Evolutionary conservation across 2,888 invertebrate genomes (phyloP), one percentile per base, ranked within the genome.

Genomic region (Meghimatium bilineatum): DNA sequence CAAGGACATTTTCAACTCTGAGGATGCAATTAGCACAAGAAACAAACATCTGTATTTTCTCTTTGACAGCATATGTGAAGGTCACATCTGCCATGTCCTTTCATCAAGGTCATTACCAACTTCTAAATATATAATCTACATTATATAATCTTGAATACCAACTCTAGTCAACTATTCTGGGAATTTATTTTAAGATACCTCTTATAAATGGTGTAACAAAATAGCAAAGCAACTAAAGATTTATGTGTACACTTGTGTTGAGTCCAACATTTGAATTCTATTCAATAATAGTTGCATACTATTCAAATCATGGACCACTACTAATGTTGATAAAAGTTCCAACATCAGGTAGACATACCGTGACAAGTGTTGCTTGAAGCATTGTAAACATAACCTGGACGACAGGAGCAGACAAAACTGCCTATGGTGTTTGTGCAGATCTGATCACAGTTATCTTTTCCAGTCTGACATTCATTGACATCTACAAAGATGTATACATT

Each of bases 391-490:
- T 75, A 75, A 26, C 75, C 75, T 29, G 3, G 0, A 10, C 34
- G 56, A 17, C 75, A 75, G 32, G 75, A 56, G 17, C 75, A 75
- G 17, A 8, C 8, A 32, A 56, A 75, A 29, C 75, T 32, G 0
- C 34, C 75, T 23, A 34, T 32, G 10, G 75, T 56, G 75, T 75
- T 75, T 34, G 17, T 75, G 56, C 75, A 75, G 32, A 52, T 34
- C 34, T 75, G 75, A 8, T 52, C 34, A 75, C 75, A 75, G 10
- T 75, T 75, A 44, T 75, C 20, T 32, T 32, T 17, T 0, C 17
- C 23, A 26, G 52, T 75, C 23, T 52, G 56, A n/a, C 75, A 75
- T 34, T 52, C 75, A 75, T 75, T 56, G 20, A 34, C 56, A 75
- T 34, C 75, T 75, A 56, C 26, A 36, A 56, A 29, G 66, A 66